phyloP scores from a whole-genome alignment of 2,888 invertebrate genomes.

The Baccha elongata region DNA sequence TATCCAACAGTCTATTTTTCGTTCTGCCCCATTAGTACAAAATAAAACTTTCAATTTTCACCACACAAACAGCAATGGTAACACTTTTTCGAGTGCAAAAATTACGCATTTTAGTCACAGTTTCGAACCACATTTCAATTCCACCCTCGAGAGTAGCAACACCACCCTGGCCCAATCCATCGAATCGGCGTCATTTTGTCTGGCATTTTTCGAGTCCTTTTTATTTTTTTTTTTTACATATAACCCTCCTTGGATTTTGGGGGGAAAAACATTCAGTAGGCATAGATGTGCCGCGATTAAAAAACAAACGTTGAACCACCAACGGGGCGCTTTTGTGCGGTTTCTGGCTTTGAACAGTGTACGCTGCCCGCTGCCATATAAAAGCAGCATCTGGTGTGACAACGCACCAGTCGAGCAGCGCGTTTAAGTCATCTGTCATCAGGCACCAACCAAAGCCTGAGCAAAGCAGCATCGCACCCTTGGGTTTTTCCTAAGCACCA shows the following conservation, averaged over 20 bases:
- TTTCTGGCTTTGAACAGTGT: slow-evolving; percentile 58
- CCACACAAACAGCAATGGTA: neutral
- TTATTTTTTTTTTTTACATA: slow-evolving; percentile 13
- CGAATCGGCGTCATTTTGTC: slow-evolving; percentile 62
- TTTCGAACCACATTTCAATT: slow-evolving; percentile 19
- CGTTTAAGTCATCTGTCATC: slow-evolving; percentile 65
- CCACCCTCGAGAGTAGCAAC: slow-evolving; percentile 30
- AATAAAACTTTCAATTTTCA: no score
- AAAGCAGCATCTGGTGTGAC: slow-evolving; percentile 70
- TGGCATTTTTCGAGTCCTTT: slow-evolving; percentile 54
- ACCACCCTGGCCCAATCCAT: neutral
- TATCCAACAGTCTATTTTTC: no score
- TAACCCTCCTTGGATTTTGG: slow-evolving; percentile 21
- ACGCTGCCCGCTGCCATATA: slow-evolving; percentile 44
- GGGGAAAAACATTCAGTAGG: slow-evolving; percentile 32
- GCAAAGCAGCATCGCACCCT: neutral
- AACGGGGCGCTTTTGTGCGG: slow-evolving; percentile 66
- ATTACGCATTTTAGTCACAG: slow-evolving; percentile 73
- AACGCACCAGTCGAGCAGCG: slow-evolving; percentile 39
- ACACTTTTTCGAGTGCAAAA: slow-evolving; percentile 22
- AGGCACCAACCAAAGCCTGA: neutral
- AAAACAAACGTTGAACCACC: slow-evolving; percentile 69
- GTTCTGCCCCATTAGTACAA: no score
- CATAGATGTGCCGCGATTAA: slow-evolving; percentile 57
- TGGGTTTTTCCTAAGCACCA: slow-evolving; percentile 29